A percentile compares a stretch with the other conserved stretches of the same genome.
Evolutionary conservation across 2,888 invertebrate species (phyloP).

Genomic region (Antheraea assamensis): DNA sequence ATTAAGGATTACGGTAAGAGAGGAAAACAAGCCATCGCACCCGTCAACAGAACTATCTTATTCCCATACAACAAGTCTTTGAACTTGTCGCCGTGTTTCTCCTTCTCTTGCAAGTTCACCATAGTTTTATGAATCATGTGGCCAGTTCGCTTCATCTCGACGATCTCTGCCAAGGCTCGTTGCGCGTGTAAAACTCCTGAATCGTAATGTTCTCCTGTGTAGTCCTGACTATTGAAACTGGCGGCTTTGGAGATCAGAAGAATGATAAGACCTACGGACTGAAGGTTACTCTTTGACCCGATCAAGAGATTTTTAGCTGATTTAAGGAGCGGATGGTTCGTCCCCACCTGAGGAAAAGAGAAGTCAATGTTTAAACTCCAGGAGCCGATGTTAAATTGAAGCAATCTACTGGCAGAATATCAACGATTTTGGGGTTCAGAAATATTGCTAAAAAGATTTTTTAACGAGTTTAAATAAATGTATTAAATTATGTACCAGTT

Average conservation of each 20-base stretch:
- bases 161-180: slow-evolving; percentile 74
- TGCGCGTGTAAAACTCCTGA: slow-evolving; percentile 73
- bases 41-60: slow-evolving; percentile 71
- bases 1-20: too few relatives aligned
- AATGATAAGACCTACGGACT: slow-evolving; percentile 69
- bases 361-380: not conserved
- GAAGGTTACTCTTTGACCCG: slow-evolving; percentile 73
- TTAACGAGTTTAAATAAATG: not conserved
- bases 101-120: slow-evolving; percentile 67
- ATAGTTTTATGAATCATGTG: slow-evolving; percentile 73
- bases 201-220: slow-evolving; percentile 55
- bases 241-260: slow-evolving; percentile 71
- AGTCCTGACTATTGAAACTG: slow-evolving; percentile 51
- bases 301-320: slow-evolving; percentile 71
- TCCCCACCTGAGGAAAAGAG: slow-evolving; percentile 57
- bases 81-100: slow-evolving; percentile 56
- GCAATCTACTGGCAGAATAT: too few relatives aligned
- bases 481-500: slow-evolving; percentile 54
- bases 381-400: too few relatives aligned
- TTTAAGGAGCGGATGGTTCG: slow-evolving; percentile 71
- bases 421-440: too few relatives aligned
- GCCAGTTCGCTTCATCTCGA: slow-evolving; percentile 76
- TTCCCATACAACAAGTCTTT: slow-evolving; percentile 71
- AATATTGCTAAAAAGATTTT: not conserved
- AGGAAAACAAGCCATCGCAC: slow-evolving; percentile 36